Evolutionary conservation across 1,140 invertebrate species (phyloP), one percentile per base, ranked within the genome.

Genomic region (Harpegnathos saltator): DNA sequence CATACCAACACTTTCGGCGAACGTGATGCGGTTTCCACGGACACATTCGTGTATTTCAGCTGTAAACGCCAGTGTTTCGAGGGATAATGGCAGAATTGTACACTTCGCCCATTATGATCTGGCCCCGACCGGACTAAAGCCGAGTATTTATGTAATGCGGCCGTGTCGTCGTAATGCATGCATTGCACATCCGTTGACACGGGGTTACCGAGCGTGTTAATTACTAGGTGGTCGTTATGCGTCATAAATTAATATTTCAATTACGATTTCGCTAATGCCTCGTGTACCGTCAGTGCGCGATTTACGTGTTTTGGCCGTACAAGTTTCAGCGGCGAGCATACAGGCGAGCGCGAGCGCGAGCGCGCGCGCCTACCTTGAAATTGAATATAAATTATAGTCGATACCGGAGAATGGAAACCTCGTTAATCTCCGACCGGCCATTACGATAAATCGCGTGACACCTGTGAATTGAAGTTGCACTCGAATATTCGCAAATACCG

Each of bases 181-280:
- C 91, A 92, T 93, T 91, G 91, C 91, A 88, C 90, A 89, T 91
- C 89, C 89, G 85, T 86, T 89, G 87, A 91, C 91, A 89, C 90
- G 86, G 68, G 86, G 90, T 90, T 92, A 89, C 88, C 85, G 88
- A 90, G 87, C 92, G 90, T 92, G 92, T 92, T 93, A 92, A 93
- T 93, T 93, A 93, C 90, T 72, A 85, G 82, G 85, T 83, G 89
- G 72, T 84, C 91, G 90, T 91, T 92, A 91, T 83, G 90, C 90
- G 82, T 89, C 90, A 91, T 92, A 92, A 92, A 92, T 92, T 92
- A 92, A 92, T 92, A 92, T 92, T 92, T 92, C 92, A 92, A 92
- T 92, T 92, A 92, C 85, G 85, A 92, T 88, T 90, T 91, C 86
- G 86, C 85, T 90, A 92, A 92, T 92, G 90, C 89, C n/a, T n/a